Percentiles rank a stretch among this genome's conserved stretches.
These are phyloP conservation scores for Carabus problematicus DNA, from an alignment of 2,888 invertebrate species.

Conservation along the genomic window DNA sequence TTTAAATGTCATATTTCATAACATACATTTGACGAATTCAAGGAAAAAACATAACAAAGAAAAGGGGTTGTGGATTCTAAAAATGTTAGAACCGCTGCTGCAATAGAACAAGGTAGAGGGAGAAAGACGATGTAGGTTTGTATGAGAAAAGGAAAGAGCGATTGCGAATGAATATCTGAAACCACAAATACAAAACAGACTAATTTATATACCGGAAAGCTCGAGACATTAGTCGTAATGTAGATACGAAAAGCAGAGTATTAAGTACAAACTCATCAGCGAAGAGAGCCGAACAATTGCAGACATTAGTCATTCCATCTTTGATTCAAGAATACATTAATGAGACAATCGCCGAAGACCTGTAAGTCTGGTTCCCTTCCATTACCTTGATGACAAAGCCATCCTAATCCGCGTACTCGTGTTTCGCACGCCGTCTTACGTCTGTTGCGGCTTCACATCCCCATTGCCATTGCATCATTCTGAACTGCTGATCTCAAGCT, in stretches of 20 bases:
- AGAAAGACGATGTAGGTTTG: neutral
- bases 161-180: constrained; percentile 29
- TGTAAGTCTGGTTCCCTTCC: constrained; percentile 54
- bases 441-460: constrained; percentile 1
- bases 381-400: constrained; percentile 60
- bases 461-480: neutral
- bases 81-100: too few species aligned
- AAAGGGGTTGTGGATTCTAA: too few species aligned
- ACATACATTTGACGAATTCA: too few species aligned
- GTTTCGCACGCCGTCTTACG: constrained; percentile 6
- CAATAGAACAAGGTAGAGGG: neutral
- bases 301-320: constrained; percentile 58
- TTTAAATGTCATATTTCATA: too few species aligned
- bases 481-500: constrained; percentile 6
- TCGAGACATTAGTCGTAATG: constrained; percentile 44
- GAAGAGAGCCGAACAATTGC: constrained; percentile 53
- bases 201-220: constrained; percentile 45
- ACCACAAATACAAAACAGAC: constrained; percentile 45
- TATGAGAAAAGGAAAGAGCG: neutral
- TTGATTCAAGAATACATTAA: constrained; percentile 59
- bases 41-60: too few species aligned
- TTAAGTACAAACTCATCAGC: constrained; percentile 46
- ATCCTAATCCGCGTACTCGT: constrained; percentile 54
- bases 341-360: constrained; percentile 55
- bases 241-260: constrained; percentile 47